Conservation (phyloP, 2,888 invertebrate species). For the Drosophila kambysellisi region DNA sequence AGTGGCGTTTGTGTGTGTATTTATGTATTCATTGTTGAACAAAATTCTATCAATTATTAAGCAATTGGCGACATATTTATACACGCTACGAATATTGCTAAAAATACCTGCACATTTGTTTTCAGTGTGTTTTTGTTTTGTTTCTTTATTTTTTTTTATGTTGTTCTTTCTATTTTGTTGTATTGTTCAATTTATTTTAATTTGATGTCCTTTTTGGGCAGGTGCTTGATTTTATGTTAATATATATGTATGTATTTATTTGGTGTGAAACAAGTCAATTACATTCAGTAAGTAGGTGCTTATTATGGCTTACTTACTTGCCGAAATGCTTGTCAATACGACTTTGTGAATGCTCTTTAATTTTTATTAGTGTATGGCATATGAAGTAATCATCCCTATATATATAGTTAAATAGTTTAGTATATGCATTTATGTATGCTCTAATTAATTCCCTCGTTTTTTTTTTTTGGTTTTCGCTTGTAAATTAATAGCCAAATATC, state of each 20-base stretch:
- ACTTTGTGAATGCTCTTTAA: constrained; percentile 14
- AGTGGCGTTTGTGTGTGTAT: constrained; percentile 18
- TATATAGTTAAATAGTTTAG: constrained; percentile 31
- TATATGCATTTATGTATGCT: constrained; percentile 50
- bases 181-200: constrained; percentile 9
- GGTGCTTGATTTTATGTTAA: constrained; percentile 71
- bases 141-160: constrained; percentile 32
- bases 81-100: constrained; percentile 76
- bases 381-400: constrained; percentile 49
- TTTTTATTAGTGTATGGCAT: constrained; percentile 14
- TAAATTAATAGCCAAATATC: constrained; percentile 55
- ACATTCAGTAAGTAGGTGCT: constrained; percentile 42
- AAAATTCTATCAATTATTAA: constrained; percentile 58
- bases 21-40: constrained; percentile 30
- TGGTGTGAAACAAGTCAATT: constrained; percentile 53
- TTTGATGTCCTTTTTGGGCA: constrained; percentile 59
- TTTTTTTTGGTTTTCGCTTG: constrained; percentile 3
- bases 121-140: constrained; percentile 10
- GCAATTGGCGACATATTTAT: constrained; percentile 71
- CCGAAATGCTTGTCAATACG: constrained; percentile 25
- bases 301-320: constrained; percentile 22
- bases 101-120: constrained; percentile 69
- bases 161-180: constrained; percentile 21
- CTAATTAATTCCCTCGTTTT: constrained; percentile 44
- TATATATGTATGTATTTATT: constrained; percentile 30